Base-by-base conservation (phyloP, 2,888 invertebrate genomes). In the Vannuccia rotundouncinata region DNA sequence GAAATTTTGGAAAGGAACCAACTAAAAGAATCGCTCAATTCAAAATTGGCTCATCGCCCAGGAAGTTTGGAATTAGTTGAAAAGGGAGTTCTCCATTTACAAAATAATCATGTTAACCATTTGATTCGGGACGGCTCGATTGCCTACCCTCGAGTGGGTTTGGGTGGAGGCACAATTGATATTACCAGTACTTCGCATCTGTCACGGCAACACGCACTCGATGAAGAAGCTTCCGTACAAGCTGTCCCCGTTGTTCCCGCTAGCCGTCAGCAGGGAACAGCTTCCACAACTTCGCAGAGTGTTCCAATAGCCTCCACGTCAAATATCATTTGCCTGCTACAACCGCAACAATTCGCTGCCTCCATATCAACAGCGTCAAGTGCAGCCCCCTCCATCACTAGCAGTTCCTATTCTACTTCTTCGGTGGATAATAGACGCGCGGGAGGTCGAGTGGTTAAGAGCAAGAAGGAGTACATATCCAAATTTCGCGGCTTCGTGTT, bases 11-110 rank as follows among this genome's bases (percentile, higher is more conserved):
- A 77, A 25, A 77, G 31, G 29, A 30, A 77, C 10, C 77, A 77
- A 10, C 59, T 80, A 27, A 31, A 45, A 25, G 80, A 80, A 45
- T 78, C 77, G 27, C 60, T 80, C 31, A 80, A 79, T 29, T 22
- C 59, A 31, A 80, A 80, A 30, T 31, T 80, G 2, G 28, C 28
- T 0, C 79, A 80, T 17, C 59, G 80, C n/a, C 80, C 80, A 27
- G 80, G 80, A 59, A 80, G 80, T 77, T 60, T 80, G 28, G 80
- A 80, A 66, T 60, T 80, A 60, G 59, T 79, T 80, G 80, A 80
- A 27, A 45, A 31, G 1, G 80, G 80, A 10, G 59, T 80, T 59
- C 59, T 80, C n/a, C 31, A 27, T 29, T 29, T 80, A 59, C 79
- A 45, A 28, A 60, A 78, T 1, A 17, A 29, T 17, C n/a, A n/a